Base-by-base conservation (phyloP, 1,140 invertebrate species). In the roundworm (Caenorhabditis elegans) region DNA sequence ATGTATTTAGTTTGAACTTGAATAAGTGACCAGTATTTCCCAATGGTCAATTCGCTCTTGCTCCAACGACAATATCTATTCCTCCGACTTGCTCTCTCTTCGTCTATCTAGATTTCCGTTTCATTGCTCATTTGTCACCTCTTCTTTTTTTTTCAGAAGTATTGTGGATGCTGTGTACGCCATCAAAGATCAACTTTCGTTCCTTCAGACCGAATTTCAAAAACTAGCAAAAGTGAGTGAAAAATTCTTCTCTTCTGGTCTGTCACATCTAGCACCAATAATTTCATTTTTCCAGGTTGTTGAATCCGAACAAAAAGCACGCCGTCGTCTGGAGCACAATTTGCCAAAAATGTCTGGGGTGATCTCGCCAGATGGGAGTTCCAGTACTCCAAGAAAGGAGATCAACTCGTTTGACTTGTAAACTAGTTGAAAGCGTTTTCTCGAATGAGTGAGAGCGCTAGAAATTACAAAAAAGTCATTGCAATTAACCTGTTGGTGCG, bases 141-240 rank as follows among this genome's bases (percentile, higher is more conserved):
- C 17, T 48, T 13, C 2, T 28, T 46, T 24, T 47, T 86, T 80
- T 86, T 90, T 79, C 87, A 94, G 93, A 90, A 92, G 91, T 86
- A 87, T 94, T 79, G 92, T 93, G 82, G 93, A 94, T 88, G 93
- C 93, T 34, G 93, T 94, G 83, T 93, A 93, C 89, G 91, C 92
- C 60, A 86, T 94, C 76, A 93, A 93, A 87, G 92, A 92, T 86
- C 92, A 93, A 90, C 91, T 94, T 76, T 15, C 60, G 3, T 22
- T 22, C 46, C 36, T 81, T 26, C 65, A 55, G 70, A 3, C 28
- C 8, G 80, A 81, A 34, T 10, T 80, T 36, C 22, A 49, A 53
- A 77, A 77, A 19, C 48, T 49, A 17, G 22, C 76, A 39, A 70
- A 55, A 70, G 60, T 24, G 22, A 70, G 13, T 8, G n/a, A n/a